These are phyloP conservation scores for Microcebus jonahi DNA, from an alignment of 2,113 vertebrate species.

Conservation along the genomic window DNA sequence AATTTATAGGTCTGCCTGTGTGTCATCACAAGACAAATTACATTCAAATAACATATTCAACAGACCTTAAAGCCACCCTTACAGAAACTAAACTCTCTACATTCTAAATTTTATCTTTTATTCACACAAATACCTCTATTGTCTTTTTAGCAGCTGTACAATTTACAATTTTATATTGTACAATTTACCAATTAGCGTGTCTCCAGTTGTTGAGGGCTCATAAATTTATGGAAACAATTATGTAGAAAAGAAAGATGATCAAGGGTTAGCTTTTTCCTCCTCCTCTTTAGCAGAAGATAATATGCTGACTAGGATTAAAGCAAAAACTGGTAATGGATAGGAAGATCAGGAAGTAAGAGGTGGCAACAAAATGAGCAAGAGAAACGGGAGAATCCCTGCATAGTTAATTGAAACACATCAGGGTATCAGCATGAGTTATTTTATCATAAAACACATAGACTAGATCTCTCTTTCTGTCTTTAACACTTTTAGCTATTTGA, in stretches of 20 bases:
- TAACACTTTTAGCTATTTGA: background rate
- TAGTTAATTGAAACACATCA: background rate
- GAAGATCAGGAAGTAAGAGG: background rate
- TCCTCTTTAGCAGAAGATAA: background rate
- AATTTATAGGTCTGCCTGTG: conserved; percentile 64
- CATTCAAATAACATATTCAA: conserved; percentile 51
- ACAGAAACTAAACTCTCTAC: background rate
- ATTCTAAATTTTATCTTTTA: conserved; percentile 2
- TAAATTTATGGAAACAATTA: background rate
- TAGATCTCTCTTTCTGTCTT: background rate
- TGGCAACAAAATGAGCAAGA: background rate
- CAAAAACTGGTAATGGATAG: background rate
- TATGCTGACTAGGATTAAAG: background rate
- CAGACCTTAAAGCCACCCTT: conserved; percentile 13
- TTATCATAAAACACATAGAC: background rate
- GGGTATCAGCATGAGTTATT: background rate
- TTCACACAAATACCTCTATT: background rate
- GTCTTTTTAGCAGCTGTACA: background rate
- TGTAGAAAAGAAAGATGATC: rapidly evolving
- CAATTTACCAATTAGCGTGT: background rate
- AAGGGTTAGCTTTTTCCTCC: background rate
- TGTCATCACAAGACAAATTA: conserved; percentile 69
- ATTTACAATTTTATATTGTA: background rate
- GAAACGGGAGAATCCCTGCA: background rate
- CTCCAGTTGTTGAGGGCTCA: background rate